Base-by-base conservation (phyloP, 2,888 invertebrate species). In the Scrobipalpa costella region DNA sequence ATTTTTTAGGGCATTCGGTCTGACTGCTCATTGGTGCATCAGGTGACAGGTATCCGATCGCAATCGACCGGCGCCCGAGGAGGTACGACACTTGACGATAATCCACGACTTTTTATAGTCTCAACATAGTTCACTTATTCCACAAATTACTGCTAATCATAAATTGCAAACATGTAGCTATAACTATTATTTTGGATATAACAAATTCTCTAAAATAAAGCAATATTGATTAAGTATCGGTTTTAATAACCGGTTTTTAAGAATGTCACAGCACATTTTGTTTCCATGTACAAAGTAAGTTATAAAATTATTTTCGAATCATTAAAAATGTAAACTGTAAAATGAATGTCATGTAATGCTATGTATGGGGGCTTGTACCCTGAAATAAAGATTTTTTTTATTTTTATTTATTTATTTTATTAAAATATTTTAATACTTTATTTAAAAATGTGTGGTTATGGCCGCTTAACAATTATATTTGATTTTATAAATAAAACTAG, bases 1-100 rank as follows among this genome's bases (percentile, higher is more conserved):
- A 75, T 75, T 71, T 72, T 73, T 67, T 73, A 73, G 72, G 73
- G 71, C 73, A 74, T 67, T 66, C 63, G 66, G 63, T 60, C 67
- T 68, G 59, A 64, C 67, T 63, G 64, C 68, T 72, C 67, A 80
- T 81, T 82, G 78, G 81, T 73, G 67, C 61, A 64, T 60, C 64
- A 66, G 76, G 75, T 76, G 75, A 77, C 77, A 77, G 74, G 63
- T 70, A 63, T 34, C 65, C 69, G 64, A 70, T 63, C 62, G 67
- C 65, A 68, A 76, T 76, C 75, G 77, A 77, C 74, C 77, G 58
- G 67, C 61, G 61, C 33, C 65, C 74, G 69, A 71, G 64, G 36
- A 61, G 15, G 21, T 47, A 63, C 71, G 70, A 69, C 63, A 9
- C n/a, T 21, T 21, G 9, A 66, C 67, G 67, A 69, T 57, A 57